Base-by-base conservation (phyloP, 2,113 vertebrate species). In the Paradisaea rubra region DNA sequence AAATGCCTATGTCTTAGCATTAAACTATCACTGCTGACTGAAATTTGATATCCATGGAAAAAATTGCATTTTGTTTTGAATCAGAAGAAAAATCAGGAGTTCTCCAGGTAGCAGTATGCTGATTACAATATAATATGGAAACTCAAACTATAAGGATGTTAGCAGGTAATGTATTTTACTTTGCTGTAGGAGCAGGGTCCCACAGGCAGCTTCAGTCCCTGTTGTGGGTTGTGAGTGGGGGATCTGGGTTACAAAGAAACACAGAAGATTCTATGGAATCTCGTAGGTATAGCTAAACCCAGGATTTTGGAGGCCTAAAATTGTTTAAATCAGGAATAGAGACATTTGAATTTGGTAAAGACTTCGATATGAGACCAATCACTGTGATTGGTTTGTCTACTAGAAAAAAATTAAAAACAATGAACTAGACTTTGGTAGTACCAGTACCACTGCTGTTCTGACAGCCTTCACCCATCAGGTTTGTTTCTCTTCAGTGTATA, bases 161-260 rank as follows among this genome's bases (percentile, higher is more conserved):
- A 41, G 19, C 19, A 68, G 6, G 13, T 52, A n/a, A 42, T 25
- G 5, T 6, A 22, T 69, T 65, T 69, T 44, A 65, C 21, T 69
- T 7, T 31, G 15, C 59, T 61, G 27, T 20, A 74, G 65, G 18
- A 56, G 25, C 59, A 47, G 23, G 12, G 25, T 33, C 19, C 23
- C 44, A 31, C 3, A 35, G 15, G 17, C 69, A 81, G 60, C 42
- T 59, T 24, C 60, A 9, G 11, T 25, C 18, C 19, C 28, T 53
- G 7, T 19, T 1, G 0, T 18, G 14, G 20, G 45, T 69, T 4
- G 3, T 42, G 53, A 72, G 7, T 2, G 1, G 13, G 10, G 42
- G 4, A 56, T 66, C 23, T 54, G 61, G 8, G 21, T 39, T 50
- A 45, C 35, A 54, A 25, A 88, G 30, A 77, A n/a, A 30, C 25